Evolutionary conservation across 2,113 vertebrate genomes (phyloP), one percentile per base, ranked within the genome.

Genomic region (Macrotus californicus): DNA sequence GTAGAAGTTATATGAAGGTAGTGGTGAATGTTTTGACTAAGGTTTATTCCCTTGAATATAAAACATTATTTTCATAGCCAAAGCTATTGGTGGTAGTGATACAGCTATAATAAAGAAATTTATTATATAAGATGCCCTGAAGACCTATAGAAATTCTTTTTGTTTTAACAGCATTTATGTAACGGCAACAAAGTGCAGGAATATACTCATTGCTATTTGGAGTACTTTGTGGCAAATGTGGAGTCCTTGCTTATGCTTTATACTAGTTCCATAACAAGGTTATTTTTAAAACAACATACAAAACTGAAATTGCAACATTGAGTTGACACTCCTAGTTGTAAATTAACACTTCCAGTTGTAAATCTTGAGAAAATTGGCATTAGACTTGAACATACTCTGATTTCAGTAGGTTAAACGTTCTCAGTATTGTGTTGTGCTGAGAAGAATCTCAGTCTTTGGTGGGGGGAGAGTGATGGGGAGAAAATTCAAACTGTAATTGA

Each of bases 241-340:
- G 73, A 94, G 70, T 88, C 59, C 24, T 64, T 94, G 34, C 76
- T 92, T 84, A 61, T 90, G 43, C 43, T 76, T 93, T 92, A 48
- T 85, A 91, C 41, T 81, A 88, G 22, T 88, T 93, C 22, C 21
- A 72, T 59, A 91, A 34, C 41, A 80, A 90, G 56, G 34, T 69
- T 95, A 91, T 84, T 95, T 97, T 96, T 52, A 94, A 96, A 82
- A 83, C 41, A 89, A 52, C n/a, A 52, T 72, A 48, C 18, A 56
- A 83, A 96, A 94, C 34, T 54, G 36, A 94, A 94, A 94, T 90
- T 91, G 29, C 18, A 91, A 9, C 43, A 88, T 88, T 95, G 59
- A 67, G 81, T 93, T 48, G 72, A 85, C 72, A 72, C 39, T 70
- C 92, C 16, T 69, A 79, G 67, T 72, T 96, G 69, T 94, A 89